Evolutionary conservation across 2,113 vertebrate species (phyloP).

Genomic region (Bombycilla garrulus): DNA sequence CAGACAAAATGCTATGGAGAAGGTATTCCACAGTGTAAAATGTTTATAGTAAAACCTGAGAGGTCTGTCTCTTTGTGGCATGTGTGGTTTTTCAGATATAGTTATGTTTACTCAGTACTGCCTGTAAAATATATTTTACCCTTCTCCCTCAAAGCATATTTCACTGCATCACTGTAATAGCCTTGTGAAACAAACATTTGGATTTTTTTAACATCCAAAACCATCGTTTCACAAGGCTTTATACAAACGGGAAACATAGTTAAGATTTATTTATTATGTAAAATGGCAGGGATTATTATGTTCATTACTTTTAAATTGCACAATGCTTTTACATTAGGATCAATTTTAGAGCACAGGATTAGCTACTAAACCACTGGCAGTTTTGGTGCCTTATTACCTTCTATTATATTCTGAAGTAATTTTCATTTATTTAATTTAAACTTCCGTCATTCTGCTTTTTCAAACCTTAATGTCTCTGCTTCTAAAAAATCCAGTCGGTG

Average conservation of each 20-base stretch:
- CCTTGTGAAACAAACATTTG: constrained; percentile 38
- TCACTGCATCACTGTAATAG: constrained; percentile 15
- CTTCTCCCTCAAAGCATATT: constrained; percentile 7
- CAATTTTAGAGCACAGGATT: constrained; percentile 66
- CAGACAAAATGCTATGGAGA: not conserved
- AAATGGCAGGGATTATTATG: constrained; percentile 53
- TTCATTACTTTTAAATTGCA: constrained; percentile 62
- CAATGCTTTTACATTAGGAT: constrained; percentile 62
- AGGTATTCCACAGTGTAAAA: not conserved
- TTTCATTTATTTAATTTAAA: constrained; percentile 69
- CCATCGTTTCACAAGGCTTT: not conserved
- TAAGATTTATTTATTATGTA: constrained; percentile 67
- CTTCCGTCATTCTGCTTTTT: constrained; percentile 29
- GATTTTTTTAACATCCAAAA: constrained; percentile 4
- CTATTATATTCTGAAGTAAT: constrained; percentile 65
- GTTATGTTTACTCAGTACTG: not conserved
- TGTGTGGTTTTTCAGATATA: not conserved
- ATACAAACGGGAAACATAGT: constrained; percentile 19
- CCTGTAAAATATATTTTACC: constrained; percentile 20
- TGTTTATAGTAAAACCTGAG: not conserved
- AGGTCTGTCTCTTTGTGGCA: not conserved
- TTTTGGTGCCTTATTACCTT: constrained; percentile 67
- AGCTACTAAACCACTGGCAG: constrained; percentile 55
- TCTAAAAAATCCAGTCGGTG: constrained; percentile 25
- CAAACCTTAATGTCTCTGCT: constrained; percentile 35